phyloP scores from a whole-genome alignment of 2,797 vertebrate genomes.

The Mionectes olivaceus region DNA sequence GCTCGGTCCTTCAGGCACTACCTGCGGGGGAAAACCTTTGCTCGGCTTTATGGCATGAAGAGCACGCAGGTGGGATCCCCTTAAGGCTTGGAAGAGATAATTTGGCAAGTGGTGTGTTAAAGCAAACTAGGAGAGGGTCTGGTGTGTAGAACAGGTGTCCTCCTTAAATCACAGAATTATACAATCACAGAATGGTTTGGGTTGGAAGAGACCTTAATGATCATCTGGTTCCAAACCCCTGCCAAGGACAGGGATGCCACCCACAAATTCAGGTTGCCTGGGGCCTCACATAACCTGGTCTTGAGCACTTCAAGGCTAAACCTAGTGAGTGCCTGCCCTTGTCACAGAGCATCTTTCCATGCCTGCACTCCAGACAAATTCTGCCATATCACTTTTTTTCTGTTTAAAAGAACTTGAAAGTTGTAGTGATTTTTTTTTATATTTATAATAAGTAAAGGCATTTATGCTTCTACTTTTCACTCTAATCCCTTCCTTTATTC shows the following conservation, averaged over 20 bases:
- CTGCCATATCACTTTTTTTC: background rate
- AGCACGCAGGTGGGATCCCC: background rate
- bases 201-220: too few species aligned
- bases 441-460: background rate
- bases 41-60: background rate
- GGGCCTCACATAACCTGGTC: background rate
- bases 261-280: background rate
- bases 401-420: background rate
- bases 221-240: background rate
- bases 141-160: accelerated
- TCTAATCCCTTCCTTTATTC: background rate
- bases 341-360: background rate
- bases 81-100: background rate
- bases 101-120: background rate
- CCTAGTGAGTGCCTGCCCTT: accelerated
- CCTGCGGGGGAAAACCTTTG: background rate
- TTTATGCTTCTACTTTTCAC: background rate
- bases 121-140: background rate
- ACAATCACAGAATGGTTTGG: background rate
- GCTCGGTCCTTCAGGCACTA: background rate
- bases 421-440: background rate
- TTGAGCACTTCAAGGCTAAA: background rate
- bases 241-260: background rate
- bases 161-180: background rate
- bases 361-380: background rate